A percentile compares a stretch with the other conserved stretches of the same genome.
Conservation (phyloP, 2,888 invertebrate genomes). For the Pediacus dermestoides region DNA sequence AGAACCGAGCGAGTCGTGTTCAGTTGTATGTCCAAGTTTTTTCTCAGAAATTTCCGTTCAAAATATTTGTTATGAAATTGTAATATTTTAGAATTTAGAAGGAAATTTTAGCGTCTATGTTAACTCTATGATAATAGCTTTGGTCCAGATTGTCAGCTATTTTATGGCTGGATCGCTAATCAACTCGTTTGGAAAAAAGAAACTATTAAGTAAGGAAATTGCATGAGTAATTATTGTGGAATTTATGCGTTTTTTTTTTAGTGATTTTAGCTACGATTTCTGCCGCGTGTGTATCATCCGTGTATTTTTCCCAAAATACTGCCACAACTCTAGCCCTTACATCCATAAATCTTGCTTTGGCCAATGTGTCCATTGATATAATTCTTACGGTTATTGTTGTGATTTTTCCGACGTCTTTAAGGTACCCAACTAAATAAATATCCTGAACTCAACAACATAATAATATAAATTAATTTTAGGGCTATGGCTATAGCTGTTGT, state of each 20-base stretch:
- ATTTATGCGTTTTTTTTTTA: conserved; percentile 31
- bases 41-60: too few relatives aligned
- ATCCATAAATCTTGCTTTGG: conserved; percentile 55
- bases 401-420: conserved; percentile 63
- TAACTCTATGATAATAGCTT: conserved; percentile 30
- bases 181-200: conserved; percentile 31
- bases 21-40: conserved; percentile 24
- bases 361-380: conserved; percentile 59
- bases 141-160: conserved; percentile 26
- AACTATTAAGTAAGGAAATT: conserved; percentile 27
- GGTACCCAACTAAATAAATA: conserved; percentile 47
- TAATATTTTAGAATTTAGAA: conserved; percentile 31
- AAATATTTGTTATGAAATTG: too few relatives aligned
- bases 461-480: conserved; percentile 48
- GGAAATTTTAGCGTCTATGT: conserved; percentile 29
- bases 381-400: conserved; percentile 62
- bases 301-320: conserved; percentile 48
- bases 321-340: conserved; percentile 45
- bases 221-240: not conserved
- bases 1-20: conserved; percentile 24
- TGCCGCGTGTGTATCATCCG: too few relatives aligned
- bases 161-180: conserved; percentile 30
- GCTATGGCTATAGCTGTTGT: conserved; percentile 69
- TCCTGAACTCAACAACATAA: conserved; percentile 6
- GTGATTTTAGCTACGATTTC: conserved; percentile 25